These are phyloP conservation scores for Biston stratarius DNA, from an alignment of 2,888 invertebrate genomes.

Conservation along the genomic window DNA sequence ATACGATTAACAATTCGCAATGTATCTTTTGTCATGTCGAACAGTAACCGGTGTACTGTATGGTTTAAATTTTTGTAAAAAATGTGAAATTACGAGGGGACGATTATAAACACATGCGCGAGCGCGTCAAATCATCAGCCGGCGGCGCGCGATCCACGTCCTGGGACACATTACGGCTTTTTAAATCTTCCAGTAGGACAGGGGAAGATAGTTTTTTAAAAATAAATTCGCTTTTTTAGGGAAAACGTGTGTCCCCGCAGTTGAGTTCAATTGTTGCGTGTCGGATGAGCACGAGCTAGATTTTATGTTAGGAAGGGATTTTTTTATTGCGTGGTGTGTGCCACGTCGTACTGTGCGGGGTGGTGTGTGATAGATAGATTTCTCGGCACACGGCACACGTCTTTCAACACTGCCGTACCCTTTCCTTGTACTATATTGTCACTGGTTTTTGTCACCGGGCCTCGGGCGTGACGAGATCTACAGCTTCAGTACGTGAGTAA, in stretches of 20 bases:
- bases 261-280: conserved; percentile 85
- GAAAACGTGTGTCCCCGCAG: conserved; percentile 80
- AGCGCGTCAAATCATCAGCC: conserved; percentile 86
- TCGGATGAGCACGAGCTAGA: conserved; percentile 85
- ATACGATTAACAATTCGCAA: conserved; percentile 76
- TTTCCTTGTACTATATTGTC: conserved; percentile 54
- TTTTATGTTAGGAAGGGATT: conserved; percentile 81
- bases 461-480: conserved; percentile 52
- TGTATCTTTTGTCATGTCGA: conserved; percentile 64
- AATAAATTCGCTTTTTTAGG: conserved; percentile 81
- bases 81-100: conserved; percentile 82
- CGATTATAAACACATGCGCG: conserved; percentile 85
- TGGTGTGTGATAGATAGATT: conserved; percentile 59
- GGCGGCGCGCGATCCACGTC: conserved; percentile 79
- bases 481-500: conserved; percentile 33
- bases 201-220: conserved; percentile 81
- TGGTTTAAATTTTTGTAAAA: conserved; percentile 76
- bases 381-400: conserved; percentile 62
- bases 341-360: conserved; percentile 43
- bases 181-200: conserved; percentile 76
- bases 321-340: conserved; percentile 82
- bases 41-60: conserved; percentile 77
- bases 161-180: conserved; percentile 80
- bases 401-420: conserved; percentile 59
- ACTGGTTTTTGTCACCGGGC: conserved; percentile 51